Percentiles rank a stretch among this genome's conserved stretches.
Evolutionary conservation across 2,888 invertebrate genomes (phyloP).

Genomic region (Acheta domesticus): DNA sequence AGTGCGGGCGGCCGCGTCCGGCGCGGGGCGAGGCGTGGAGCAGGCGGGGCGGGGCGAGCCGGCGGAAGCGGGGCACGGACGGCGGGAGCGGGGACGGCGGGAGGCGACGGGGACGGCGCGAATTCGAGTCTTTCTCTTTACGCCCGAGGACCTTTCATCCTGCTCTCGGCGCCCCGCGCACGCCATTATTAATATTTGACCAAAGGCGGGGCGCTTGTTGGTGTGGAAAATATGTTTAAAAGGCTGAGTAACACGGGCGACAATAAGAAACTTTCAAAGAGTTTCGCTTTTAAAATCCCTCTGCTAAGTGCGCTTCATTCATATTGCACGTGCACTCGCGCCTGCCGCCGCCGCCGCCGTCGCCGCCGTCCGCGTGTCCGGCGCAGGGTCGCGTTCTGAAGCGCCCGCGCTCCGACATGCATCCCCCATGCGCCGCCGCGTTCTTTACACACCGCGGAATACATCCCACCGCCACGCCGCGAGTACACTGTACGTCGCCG

Average conservation of each 20-base stretch:
- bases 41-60: not conserved
- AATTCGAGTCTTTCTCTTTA: not conserved
- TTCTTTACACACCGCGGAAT: no score
- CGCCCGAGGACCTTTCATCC: constrained; percentile 1
- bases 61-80: not conserved
- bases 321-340: not conserved
- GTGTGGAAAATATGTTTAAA: constrained; percentile 18
- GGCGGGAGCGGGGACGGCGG: not conserved
- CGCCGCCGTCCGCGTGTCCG: not conserved
- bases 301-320: constrained; percentile 18
- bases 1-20: not conserved
- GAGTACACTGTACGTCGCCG: no score
- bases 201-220: not conserved
- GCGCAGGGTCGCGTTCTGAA: not conserved
- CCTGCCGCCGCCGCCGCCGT: not conserved
- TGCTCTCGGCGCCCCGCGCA: not conserved
- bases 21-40: not conserved
- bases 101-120: not conserved
- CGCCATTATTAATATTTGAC: constrained; percentile 18
- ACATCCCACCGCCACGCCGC: no score
- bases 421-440: not conserved
- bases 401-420: not conserved
- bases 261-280: not conserved
- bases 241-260: not conserved
- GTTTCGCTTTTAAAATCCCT: constrained; percentile 7